A percentile compares a stretch with the other conserved stretches of the same genome.
These are phyloP conservation scores for Eurosta solidaginis DNA, from an alignment of 1,140 invertebrate species.

Conservation along the genomic window DNA sequence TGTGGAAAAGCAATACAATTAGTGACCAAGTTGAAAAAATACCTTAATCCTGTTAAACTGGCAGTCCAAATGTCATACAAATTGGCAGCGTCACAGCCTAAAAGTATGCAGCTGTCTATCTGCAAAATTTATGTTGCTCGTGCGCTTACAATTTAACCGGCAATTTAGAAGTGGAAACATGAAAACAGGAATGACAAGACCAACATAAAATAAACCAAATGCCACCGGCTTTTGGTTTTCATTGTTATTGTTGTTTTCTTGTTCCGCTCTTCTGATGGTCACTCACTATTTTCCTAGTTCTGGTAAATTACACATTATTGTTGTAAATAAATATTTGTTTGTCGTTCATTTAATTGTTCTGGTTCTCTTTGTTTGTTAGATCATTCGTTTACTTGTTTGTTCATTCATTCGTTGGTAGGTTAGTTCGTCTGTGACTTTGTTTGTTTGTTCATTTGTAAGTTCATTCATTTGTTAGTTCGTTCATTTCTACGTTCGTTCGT, in stretches of 20 bases:
- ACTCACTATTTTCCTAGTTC: not conserved
- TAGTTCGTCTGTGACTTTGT: too few species aligned
- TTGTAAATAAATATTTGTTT: not conserved
- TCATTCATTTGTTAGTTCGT: constrained; percentile 1
- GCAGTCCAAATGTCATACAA: not conserved
- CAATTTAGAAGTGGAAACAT: too few species aligned
- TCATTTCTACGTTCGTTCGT: too few species aligned
- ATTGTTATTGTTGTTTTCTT: not conserved
- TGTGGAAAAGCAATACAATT: not conserved
- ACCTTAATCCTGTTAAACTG: not conserved
- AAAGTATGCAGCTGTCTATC: too few species aligned
- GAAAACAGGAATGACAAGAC: not conserved
- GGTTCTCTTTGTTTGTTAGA: too few species aligned
- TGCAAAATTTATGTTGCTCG: not conserved
- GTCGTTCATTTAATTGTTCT: constrained; percentile 20
- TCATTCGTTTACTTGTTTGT: too few species aligned
- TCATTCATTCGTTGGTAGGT: too few species aligned
- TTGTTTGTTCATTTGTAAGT: not conserved
- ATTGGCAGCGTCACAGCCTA: not conserved
- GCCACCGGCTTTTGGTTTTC: not conserved
- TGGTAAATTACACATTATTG: not conserved
- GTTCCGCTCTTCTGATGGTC: not conserved
- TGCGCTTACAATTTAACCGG: not conserved
- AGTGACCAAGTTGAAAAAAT: not conserved
- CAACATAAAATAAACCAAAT: not conserved